Conservation (phyloP, 2,888 invertebrate species). For the Minunthozetes semirufus region DNA sequence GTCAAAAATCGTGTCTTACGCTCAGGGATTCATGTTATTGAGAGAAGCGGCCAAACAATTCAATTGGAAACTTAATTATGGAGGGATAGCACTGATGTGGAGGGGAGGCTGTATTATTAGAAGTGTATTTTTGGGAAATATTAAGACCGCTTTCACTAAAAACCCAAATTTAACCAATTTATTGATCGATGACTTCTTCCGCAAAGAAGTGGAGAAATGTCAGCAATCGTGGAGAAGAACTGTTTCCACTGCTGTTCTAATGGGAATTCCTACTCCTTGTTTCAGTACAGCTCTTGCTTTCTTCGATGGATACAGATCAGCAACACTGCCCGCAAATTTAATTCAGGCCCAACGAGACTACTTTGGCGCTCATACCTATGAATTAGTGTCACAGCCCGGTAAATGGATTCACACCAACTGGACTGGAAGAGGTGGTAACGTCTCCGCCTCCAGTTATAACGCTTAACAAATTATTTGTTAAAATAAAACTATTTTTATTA, state of each 20-base stretch:
- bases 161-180: constrained; percentile 79
- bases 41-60: constrained; percentile 83
- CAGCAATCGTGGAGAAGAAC: constrained; percentile 79
- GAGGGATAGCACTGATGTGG: constrained; percentile 98
- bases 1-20: constrained; percentile 96
- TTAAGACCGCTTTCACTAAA: constrained; percentile 84
- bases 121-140: constrained; percentile 79
- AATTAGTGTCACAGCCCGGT: constrained; percentile 75
- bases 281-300: constrained; percentile 89
- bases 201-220: constrained; percentile 68
- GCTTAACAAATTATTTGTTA: constrained; percentile 52
- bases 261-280: constrained; percentile 90
- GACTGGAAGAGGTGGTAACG: constrained; percentile 96
- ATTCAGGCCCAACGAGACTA: constrained; percentile 97
- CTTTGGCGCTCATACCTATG: constrained; percentile 98
- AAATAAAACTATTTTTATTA: background rate
- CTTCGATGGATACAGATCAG: constrained; percentile 89
- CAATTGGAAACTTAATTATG: constrained; percentile 92
- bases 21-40: constrained; percentile 94
- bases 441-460: constrained; percentile 85
- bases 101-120: constrained; percentile 97
- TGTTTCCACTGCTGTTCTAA: constrained; percentile 57
- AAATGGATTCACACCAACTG: constrained; percentile 94
- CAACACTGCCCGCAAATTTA: constrained; percentile 82
- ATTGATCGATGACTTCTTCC: constrained; percentile 87